A percentile compares a stretch with the other conserved stretches of the same genome.
Evolutionary conservation across 1,140 invertebrate genomes (phyloP).

Genomic region (Anagrus nilaparvatae): DNA sequence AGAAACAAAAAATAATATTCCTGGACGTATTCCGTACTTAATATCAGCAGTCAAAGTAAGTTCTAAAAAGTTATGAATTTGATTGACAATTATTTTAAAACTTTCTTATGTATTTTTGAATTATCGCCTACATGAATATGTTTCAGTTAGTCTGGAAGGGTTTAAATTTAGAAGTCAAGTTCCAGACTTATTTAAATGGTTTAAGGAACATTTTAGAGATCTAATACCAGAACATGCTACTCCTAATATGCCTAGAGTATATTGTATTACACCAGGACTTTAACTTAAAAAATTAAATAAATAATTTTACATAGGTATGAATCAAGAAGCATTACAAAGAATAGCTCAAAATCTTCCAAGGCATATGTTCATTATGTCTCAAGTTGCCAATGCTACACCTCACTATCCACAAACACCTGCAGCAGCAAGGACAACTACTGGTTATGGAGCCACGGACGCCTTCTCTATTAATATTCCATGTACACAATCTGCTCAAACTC

Average conservation of each 20-base stretch:
- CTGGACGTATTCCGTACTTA: conserved; percentile 84
- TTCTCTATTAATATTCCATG: conserved; percentile 49
- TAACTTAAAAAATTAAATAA: not conserved
- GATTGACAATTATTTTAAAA: not conserved
- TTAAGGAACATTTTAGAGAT: conserved; percentile 95
- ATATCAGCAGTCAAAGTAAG: conserved; percentile 67
- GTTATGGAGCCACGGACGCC: conserved; percentile 32
- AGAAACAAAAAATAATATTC: conserved; percentile 73
- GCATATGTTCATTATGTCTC: conserved; percentile 59
- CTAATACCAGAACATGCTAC: conserved; percentile 65
- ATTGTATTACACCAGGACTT: conserved; percentile 55
- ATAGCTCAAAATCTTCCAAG: conserved; percentile 63
- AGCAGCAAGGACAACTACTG: conserved; percentile 34
- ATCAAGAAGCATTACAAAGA: conserved; percentile 60
- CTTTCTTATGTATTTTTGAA: conserved; percentile 39
- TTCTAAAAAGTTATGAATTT: not conserved
- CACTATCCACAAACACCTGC: conserved; percentile 56
- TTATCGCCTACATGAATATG: conserved; percentile 84
- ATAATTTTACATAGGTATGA: conserved; percentile 41
- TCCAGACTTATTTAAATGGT: conserved; percentile 83
- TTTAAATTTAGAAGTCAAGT: conserved; percentile 82
- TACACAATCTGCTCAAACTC: conserved; percentile 81
- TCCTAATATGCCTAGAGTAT: conserved; percentile 60
- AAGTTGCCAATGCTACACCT: conserved; percentile 58
- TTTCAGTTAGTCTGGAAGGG: conserved; percentile 86